Evolutionary conservation across 2,113 vertebrate species (phyloP), one percentile per base, ranked within the genome.

Genomic region (Phodopus roborovskii): DNA sequence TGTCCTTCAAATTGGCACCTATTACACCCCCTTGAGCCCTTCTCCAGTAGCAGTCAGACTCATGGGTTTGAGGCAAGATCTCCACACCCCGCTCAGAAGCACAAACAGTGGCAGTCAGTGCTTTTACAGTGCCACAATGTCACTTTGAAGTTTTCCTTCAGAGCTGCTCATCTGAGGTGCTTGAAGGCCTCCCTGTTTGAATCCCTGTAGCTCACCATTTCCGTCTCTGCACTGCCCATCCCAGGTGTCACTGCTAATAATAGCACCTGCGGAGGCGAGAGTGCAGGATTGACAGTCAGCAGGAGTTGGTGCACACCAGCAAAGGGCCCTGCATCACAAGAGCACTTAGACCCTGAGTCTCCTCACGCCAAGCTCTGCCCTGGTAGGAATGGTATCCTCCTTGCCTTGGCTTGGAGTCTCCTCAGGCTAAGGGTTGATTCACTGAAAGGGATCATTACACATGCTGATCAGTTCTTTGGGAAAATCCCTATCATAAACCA

Each of bases 191-290:
- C 12, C 10, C 45, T 12, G 0, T 58, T 50, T 79, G 5, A 73
- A 33, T 48, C 36, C 75, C 30, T 68, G 45, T 33, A n/a, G 64
- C 17, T 28, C 50, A 53, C 50, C 50, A 53, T 10, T 7, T 53
- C 50, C 6, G 10, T 95, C 53, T 86, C 17, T 75, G 50, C 16
- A 8, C 9, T 1, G 30, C 15, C 6, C 7, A 12, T 26, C 20
- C 45, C 28, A 13, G 33, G 20, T 16, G 10, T 17, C 3, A 0
- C 0, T 2, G 7, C 28, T 7, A 0, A 13, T 28, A n/a, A n/a
- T n/a, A n/a, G n/a, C n/a, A 0, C 13, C 66, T 42, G 36, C 48
- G 2, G 0, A 5, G n/a, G 26, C 33, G 26, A 58, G 1, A 4
- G n/a, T n/a, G n/a, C n/a, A n/a, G n/a, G n/a, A n/a, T 3, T n/a